phyloP scores from a whole-genome alignment of 2,797 vertebrate species.

The Pterois miles region DNA sequence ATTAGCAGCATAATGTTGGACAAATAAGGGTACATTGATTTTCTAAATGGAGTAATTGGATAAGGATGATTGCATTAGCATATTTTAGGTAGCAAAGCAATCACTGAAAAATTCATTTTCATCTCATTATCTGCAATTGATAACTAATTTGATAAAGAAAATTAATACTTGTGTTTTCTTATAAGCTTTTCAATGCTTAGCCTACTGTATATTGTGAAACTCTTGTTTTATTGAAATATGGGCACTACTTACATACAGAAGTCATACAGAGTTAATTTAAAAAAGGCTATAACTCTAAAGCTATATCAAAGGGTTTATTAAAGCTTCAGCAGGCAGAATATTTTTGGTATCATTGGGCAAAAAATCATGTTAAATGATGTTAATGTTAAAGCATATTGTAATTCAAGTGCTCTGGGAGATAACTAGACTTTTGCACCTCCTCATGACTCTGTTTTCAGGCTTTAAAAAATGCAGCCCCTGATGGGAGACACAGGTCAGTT shows the following conservation, averaged over 20 bases:
- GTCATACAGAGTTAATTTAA: neutral
- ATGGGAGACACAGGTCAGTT: no score
- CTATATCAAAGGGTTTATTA: no score
- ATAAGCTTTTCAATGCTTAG: neutral
- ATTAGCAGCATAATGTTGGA: slow-evolving; percentile 67
- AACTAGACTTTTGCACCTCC: neutral
- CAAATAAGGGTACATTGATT: slow-evolving; percentile 73
- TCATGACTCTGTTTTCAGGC: neutral
- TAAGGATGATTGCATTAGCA: slow-evolving; percentile 76
- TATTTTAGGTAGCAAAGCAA: slow-evolving; percentile 61
- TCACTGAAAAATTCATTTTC: slow-evolving; percentile 60
- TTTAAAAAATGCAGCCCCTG: no score
- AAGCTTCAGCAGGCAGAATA: no score
- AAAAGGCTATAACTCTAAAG: neutral
- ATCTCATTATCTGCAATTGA: slow-evolving; percentile 66
- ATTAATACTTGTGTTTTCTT: slow-evolving; percentile 8
- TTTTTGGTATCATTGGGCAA: no score
- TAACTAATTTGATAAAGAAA: slow-evolving; percentile 49
- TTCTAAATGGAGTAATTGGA: slow-evolving; percentile 74
- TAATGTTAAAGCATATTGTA: no score
- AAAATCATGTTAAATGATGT: no score
- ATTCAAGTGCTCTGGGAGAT: neutral
- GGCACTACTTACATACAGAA: neutral
- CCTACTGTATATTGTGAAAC: neutral
- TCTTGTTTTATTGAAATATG: neutral